These are phyloP conservation scores for Apotomis betuletana DNA, from an alignment of 2,888 invertebrate genomes.

Conservation along the genomic window DNA sequence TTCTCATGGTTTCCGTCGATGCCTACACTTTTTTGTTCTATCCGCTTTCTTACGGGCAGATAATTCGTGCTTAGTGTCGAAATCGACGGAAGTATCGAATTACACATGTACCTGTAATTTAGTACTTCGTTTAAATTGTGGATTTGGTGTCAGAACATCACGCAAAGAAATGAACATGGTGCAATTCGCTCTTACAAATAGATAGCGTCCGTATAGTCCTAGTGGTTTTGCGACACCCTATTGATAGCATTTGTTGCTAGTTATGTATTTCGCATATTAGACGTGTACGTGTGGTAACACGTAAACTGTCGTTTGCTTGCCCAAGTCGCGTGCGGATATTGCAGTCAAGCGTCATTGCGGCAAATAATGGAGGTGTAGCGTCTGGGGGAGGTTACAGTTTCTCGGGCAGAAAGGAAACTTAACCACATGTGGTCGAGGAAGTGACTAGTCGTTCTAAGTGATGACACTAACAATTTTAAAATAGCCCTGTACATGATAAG, in stretches of 20 bases:
- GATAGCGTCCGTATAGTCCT: background rate
- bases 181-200: background rate
- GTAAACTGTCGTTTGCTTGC: conserved; percentile 35
- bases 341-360: conserved; percentile 62
- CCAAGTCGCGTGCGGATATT: conserved; percentile 53
- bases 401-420: conserved; percentile 40
- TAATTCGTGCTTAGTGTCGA: conserved; percentile 28
- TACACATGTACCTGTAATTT: conserved; percentile 31
- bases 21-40: conserved; percentile 54
- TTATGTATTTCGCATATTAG: conserved; percentile 22
- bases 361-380: conserved; percentile 52
- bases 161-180: background rate
- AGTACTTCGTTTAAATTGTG: conserved; percentile 36
- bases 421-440: conserved; percentile 34
- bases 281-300: conserved; percentile 33
- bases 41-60: conserved; percentile 65
- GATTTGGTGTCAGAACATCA: background rate
- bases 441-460: conserved; percentile 3
- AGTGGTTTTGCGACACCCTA: background rate
- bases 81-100: conserved; percentile 37
- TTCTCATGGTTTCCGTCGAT: conserved; percentile 75
- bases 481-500: no score
- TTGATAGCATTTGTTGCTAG: conserved; percentile 7
- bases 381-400: conserved; percentile 43
- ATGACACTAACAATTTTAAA: background rate